These are phyloP conservation scores for Myotis findleyi DNA, from an alignment of 2,797 vertebrate genomes.

Conservation along the genomic window DNA sequence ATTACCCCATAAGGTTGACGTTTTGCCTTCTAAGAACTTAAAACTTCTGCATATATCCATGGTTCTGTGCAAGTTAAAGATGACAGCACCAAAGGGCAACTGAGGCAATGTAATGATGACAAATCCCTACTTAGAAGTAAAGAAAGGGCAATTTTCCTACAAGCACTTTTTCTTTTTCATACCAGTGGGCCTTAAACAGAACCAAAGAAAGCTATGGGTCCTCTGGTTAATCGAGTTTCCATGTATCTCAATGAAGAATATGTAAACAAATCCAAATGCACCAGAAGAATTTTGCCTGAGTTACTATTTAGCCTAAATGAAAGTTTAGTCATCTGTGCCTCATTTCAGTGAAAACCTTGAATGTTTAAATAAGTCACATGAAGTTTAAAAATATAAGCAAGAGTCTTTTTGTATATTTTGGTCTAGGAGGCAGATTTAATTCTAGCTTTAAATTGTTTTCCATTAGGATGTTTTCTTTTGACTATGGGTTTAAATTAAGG, in stretches of 20 bases:
- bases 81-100: neutral
- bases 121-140: neutral
- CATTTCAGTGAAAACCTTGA: constrained; percentile 79
- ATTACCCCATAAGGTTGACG: neutral
- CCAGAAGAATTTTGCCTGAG: constrained; percentile 58
- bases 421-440: constrained; percentile 79
- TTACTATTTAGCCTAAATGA: constrained; percentile 70
- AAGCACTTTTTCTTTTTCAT: neutral
- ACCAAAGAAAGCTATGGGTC: neutral
- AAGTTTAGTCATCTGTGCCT: constrained; percentile 73
- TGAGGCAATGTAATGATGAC: constrained; percentile 5
- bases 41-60: neutral
- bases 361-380: constrained; percentile 83
- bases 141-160: constrained; percentile 7
- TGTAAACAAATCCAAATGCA: constrained; percentile 50
- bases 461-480: constrained; percentile 77
- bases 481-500: constrained; percentile 59
- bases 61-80: constrained; percentile 14
- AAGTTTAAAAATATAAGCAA: constrained; percentile 82
- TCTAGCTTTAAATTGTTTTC: constrained; percentile 77
- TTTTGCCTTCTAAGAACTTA: neutral
- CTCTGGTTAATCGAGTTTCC: constrained; percentile 36
- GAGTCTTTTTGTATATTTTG: constrained; percentile 75
- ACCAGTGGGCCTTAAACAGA: neutral
- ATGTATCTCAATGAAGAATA: neutral